A percentile compares a stretch with the other conserved stretches of the same genome.
Conservation (phyloP, 2,888 invertebrate genomes). For the Pollenia angustigena region DNA sequence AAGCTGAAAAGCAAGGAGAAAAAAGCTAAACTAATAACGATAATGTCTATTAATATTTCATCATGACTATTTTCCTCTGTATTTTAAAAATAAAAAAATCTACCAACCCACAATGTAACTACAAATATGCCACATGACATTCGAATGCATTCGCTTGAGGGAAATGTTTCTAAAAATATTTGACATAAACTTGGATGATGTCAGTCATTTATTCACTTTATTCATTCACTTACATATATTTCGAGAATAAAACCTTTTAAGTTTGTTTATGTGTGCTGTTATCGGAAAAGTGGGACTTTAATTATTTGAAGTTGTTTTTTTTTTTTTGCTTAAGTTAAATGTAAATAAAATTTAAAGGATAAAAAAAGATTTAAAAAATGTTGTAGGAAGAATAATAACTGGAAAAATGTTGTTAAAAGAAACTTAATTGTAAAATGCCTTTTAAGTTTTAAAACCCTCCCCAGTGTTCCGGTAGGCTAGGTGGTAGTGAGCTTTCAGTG, state of each 20-base stretch:
- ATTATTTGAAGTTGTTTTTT: neutral
- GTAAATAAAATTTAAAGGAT: neutral
- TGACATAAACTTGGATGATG: constrained; percentile 26
- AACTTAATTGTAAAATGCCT: too few relatives aligned
- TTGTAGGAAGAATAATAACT: too few relatives aligned
- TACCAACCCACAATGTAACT: neutral
- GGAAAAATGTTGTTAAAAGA: too few relatives aligned
- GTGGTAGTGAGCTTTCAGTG: too few relatives aligned
- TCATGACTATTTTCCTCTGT: neutral
- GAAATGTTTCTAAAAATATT: constrained; percentile 42
- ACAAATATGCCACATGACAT: constrained; percentile 17
- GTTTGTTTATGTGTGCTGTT: neutral
- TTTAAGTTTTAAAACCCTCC: too few relatives aligned
- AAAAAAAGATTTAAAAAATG: too few relatives aligned
- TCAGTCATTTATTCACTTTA: constrained; percentile 4
- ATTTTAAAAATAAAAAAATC: neutral
- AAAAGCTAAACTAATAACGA: neutral
- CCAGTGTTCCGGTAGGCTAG: too few relatives aligned
- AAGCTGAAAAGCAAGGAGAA: neutral
- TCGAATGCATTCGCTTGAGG: constrained; percentile 1
- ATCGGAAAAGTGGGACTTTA: neutral
- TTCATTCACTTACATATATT: neutral
- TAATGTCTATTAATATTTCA: constrained; percentile 16
- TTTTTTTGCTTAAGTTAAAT: neutral
- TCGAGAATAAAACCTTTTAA: neutral